Conservation (phyloP, 2,888 invertebrate species). For the Epiblema foenella region DNA sequence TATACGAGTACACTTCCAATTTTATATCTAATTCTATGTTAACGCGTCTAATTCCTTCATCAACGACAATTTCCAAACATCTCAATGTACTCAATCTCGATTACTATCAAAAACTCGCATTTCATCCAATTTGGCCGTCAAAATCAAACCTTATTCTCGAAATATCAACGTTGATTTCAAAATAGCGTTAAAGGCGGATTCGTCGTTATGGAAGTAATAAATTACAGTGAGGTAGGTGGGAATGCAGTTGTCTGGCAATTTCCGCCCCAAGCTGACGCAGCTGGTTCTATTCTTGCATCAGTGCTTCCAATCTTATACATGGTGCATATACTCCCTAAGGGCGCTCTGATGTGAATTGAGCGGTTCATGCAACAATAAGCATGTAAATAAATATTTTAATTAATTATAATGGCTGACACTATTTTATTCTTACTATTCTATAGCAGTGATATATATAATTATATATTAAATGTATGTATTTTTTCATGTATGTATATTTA, state of each 20-base stretch:
- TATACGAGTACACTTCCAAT: not conserved
- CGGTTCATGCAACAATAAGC: conserved; percentile 33
- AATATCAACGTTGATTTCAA: not conserved
- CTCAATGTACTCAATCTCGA: conserved; percentile 16
- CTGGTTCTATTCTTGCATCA: conserved; percentile 43
- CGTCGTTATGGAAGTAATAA: conserved; percentile 6
- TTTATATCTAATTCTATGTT: not conserved
- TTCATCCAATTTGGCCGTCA: not conserved
- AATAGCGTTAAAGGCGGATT: not conserved
- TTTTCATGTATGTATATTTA: too few species aligned
- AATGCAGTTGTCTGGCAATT: conserved; percentile 44
- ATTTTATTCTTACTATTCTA: too few species aligned
- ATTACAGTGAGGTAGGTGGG: conserved; percentile 34
- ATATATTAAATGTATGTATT: too few species aligned
- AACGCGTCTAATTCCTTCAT: conserved; percentile 21
- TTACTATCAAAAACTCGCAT: conserved; percentile 6
- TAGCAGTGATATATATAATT: too few species aligned
- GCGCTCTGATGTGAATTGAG: conserved; percentile 34
- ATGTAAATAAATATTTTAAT: too few species aligned
- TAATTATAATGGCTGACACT: too few species aligned
- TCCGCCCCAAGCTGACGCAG: conserved; percentile 40
- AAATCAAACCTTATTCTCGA: not conserved
- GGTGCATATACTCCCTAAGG: conserved; percentile 40
- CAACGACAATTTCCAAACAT: conserved; percentile 23
- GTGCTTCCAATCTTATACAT: conserved; percentile 44